Evolutionary conservation across 2,113 vertebrate species (phyloP), one percentile per base, ranked within the genome.

Genomic region (Oncorhynchus tshawytscha): DNA sequence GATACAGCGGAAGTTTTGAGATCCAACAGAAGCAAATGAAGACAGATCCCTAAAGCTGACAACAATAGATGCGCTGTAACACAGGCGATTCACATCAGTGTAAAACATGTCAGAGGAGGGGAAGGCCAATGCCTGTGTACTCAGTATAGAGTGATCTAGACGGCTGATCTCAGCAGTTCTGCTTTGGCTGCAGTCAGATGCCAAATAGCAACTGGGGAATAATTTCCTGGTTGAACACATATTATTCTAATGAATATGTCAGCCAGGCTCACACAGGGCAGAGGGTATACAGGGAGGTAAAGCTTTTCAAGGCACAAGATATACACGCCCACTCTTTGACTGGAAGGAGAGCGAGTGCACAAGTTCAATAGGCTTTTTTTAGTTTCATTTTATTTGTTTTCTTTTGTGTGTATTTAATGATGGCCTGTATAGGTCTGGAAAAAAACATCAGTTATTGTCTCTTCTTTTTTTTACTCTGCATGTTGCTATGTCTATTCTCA

Each of bases 301-400:
- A 39, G 39, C 39, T 39, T 39, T 39, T 16, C 16, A 57, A 3
- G 51, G 51, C 16, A 57, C 51, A 57, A 20, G 51, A 5, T 4
- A 81, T 79, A 88, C 78, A 80, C 2, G 8, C 39, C 39, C 39
- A 39, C 74, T 77, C 59, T 22, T 11, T 76, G 25, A 54, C 72
- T 80, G 82, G 81, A 73, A 78, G 82, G 78, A 81, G 83, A 86
- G 87, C 80, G 86, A 84, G 83, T 39, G 76, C 79, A 81, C 72
- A 60, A 39, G 8, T 39, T 39, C 9, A 9, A 39, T 9, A 9
- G 39, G 7, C 39, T 39, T 9, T 9, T 39, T 9, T 39, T 39
- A 0, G 8, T 39, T 9, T 39, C 0, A 8, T 39, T 39, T 39
- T 2, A 39, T 39, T 39, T 9, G 39, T 39, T 39, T 39, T 39